Evolutionary conservation across 2,113 vertebrate species (phyloP).

Genomic region (Camelus dromedarius): DNA sequence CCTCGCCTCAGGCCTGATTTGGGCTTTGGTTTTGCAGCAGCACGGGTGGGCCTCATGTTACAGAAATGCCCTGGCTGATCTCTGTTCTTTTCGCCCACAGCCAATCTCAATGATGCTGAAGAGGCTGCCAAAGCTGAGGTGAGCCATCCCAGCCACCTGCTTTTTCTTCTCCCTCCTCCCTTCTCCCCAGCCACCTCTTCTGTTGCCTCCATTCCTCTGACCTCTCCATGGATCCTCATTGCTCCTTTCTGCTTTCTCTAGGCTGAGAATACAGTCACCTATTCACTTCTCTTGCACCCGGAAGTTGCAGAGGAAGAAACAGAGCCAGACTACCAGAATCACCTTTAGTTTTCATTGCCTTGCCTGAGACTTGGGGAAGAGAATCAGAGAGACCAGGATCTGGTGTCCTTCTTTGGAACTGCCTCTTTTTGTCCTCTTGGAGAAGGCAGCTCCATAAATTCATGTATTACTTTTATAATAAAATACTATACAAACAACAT

Average conservation of each 20-base stretch:
- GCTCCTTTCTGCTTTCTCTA: not conserved
- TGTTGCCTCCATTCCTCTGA: not conserved
- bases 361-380: not conserved
- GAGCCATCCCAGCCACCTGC: not conserved
- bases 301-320: conserved; percentile 55
- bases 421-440: too few relatives aligned
- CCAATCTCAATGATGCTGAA: not conserved
- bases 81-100: conserved; percentile 49
- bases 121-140: conserved; percentile 57
- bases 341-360: not conserved
- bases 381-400: not conserved
- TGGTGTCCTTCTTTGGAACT: not conserved
- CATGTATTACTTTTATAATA: conserved; percentile 33
- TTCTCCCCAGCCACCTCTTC: not conserved
- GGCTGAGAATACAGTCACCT: conserved; percentile 73
- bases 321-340: conserved; percentile 46
- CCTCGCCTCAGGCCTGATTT: not conserved
- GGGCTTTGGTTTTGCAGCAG: not conserved
- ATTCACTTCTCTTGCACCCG: conserved; percentile 73
- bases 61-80: not conserved
- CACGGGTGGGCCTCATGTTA: accelerated
- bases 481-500: conserved; percentile 18
- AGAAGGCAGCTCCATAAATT: too few relatives aligned
- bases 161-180: not conserved
- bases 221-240: not conserved